Evolutionary conservation across 1,140 invertebrate genomes (phyloP).

Genomic region (Trypoxylus dichotomus): DNA sequence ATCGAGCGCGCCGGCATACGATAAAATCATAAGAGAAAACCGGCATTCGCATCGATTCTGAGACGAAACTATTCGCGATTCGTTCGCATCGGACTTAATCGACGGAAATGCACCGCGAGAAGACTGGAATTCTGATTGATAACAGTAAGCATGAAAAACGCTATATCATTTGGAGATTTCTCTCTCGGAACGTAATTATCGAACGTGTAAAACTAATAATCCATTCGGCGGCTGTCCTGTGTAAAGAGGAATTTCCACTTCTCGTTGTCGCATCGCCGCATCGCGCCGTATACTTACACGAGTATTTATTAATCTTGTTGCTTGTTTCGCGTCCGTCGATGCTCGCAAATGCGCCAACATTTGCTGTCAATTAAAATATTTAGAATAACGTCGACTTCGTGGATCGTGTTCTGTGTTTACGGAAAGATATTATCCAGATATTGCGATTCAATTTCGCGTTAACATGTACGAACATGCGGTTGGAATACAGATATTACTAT

Average conservation of each 20-base stretch:
- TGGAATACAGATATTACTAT: background rate
- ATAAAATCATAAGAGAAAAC: no score
- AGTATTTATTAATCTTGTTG: background rate
- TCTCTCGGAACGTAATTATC: conserved; percentile 6
- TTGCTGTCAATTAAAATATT: conserved; percentile 7
- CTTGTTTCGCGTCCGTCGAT: background rate
- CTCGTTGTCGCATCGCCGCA: background rate
- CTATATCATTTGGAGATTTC: background rate
- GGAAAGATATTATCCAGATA: background rate
- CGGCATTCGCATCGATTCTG: no score
- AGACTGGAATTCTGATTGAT: background rate
- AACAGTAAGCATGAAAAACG: background rate
- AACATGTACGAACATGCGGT: background rate
- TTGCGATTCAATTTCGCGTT: background rate
- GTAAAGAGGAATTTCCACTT: background rate
- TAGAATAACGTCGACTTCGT: background rate
- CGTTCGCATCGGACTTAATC: background rate
- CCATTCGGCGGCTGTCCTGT: background rate
- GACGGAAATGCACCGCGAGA: background rate
- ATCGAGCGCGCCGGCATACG: no score
- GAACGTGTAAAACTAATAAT: conserved; percentile 7
- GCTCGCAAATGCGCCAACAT: background rate
- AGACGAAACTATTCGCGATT: background rate
- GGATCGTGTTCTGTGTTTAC: background rate
- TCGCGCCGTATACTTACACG: background rate